phyloP scores from a whole-genome alignment of 2,113 vertebrate species.

The Grus americana region DNA sequence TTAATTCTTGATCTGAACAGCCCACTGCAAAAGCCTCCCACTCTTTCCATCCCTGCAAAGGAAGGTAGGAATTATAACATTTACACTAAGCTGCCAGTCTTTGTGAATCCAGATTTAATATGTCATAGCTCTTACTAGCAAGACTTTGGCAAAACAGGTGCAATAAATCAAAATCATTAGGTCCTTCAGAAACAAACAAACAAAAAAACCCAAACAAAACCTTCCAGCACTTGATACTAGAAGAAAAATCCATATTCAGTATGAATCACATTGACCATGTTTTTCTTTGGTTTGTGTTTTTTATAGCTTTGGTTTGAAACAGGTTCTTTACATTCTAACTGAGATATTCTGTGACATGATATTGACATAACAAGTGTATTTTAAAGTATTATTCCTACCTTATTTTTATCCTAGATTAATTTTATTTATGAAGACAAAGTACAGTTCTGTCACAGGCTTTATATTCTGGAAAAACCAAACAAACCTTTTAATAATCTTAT shows the following conservation, averaged over 20 bases:
- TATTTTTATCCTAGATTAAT: background rate
- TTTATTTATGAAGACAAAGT: background rate
- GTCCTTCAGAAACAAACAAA: background rate
- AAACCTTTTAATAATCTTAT: background rate
- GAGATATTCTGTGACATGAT: background rate
- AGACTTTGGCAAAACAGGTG: background rate
- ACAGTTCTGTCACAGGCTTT: background rate
- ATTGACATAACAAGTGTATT: background rate
- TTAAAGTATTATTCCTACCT: background rate
- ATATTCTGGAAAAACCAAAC: background rate
- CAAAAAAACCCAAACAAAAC: background rate
- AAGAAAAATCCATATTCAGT: background rate
- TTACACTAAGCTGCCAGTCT: background rate
- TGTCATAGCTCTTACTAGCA: background rate
- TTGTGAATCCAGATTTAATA: background rate
- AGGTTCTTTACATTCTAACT: background rate
- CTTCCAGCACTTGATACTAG: background rate
- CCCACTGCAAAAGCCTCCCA: background rate
- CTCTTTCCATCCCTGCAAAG: background rate
- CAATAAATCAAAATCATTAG: background rate
- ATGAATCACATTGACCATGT: background rate
- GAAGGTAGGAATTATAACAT: background rate
- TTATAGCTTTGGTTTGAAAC: background rate
- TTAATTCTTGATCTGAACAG: background rate
- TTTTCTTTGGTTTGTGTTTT: background rate